Evolutionary conservation across 1,140 invertebrate species (phyloP).

Genomic region (Araneus ventricosus): DNA sequence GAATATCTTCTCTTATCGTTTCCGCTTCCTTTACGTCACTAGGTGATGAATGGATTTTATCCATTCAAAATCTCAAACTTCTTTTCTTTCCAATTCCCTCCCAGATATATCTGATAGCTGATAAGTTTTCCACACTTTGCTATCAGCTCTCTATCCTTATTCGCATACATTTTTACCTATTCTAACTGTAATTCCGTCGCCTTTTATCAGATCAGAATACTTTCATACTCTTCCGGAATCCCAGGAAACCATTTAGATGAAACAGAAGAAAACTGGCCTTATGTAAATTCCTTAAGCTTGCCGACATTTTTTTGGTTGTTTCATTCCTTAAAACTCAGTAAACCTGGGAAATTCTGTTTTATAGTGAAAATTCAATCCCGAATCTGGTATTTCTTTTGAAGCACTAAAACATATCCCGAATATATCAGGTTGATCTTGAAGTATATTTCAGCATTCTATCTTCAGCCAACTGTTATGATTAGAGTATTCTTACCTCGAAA

Average conservation of each 20-base stretch:
- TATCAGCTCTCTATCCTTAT: slow-evolving; percentile 12
- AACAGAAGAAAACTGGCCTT: background rate
- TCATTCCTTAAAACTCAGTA: too few species aligned
- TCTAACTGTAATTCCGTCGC: background rate
- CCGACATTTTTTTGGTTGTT: too few species aligned
- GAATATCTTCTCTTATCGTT: slow-evolving; percentile 63
- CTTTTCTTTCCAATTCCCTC: slow-evolving; percentile 44
- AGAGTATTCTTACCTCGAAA: too few species aligned
- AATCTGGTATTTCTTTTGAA: too few species aligned
- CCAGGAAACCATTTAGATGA: background rate
- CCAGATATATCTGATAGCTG: slow-evolving; percentile 51
- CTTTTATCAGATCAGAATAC: background rate
- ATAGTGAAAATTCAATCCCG: too few species aligned
- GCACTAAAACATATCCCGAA: too few species aligned
- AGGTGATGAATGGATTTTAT: slow-evolving; percentile 72
- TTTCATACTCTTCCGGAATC: background rate
- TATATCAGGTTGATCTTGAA: too few species aligned
- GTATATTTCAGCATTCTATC: too few species aligned
- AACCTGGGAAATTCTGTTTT: too few species aligned
- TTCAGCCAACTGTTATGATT: too few species aligned
- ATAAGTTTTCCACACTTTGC: slow-evolving; percentile 69
- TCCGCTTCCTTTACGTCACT: slow-evolving; percentile 53
- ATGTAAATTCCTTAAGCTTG: slow-evolving; percentile 7
- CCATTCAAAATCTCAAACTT: slow-evolving; percentile 69
- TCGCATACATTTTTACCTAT: slow-evolving; percentile 45